These are phyloP conservation scores for Melanotaenia nigrans DNA, from an alignment of 2,797 vertebrate species.

Conservation along the genomic window DNA sequence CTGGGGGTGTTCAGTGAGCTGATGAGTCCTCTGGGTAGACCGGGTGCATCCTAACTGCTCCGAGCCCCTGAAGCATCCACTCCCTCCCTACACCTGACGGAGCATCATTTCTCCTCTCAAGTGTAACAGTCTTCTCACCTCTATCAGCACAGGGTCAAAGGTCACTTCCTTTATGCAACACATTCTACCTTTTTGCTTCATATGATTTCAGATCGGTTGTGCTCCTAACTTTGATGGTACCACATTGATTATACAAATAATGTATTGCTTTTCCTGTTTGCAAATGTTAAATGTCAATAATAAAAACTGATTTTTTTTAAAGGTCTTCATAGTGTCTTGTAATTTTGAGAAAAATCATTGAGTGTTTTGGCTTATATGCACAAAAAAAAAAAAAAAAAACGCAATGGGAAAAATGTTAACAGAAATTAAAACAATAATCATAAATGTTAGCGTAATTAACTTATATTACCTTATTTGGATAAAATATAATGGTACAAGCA, in stretches of 20 bases:
- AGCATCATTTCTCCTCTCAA: conserved; percentile 36
- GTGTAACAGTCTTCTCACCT: conserved; percentile 5
- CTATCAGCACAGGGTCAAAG: background rate
- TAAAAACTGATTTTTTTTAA: conserved; percentile 31
- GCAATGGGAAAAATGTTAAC: rapidly evolving
- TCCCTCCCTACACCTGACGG: conserved; percentile 39
- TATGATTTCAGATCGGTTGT: background rate
- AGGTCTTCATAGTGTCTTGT: background rate
- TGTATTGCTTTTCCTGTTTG: background rate
- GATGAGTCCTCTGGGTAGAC: conserved; percentile 6
- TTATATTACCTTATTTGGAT: background rate
- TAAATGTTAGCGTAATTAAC: conserved; percentile 1
- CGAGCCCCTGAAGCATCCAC: conserved; percentile 31
- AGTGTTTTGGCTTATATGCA: background rate
- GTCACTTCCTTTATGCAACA: conserved; percentile 22
- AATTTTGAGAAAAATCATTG: background rate
- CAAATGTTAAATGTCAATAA: conserved; percentile 4
- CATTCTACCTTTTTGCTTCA: background rate
- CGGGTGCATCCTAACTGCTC: conserved; percentile 27
- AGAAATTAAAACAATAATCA: background rate
- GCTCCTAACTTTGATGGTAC: background rate
- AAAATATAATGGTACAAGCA: conserved; percentile 2
- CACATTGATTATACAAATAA: background rate
- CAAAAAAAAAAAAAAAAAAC: background rate
- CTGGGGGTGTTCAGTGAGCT: background rate